Evolutionary conservation across 2,113 vertebrate species (phyloP), one percentile per base, ranked within the genome.

Genomic region (Ovibos moschatus): DNA sequence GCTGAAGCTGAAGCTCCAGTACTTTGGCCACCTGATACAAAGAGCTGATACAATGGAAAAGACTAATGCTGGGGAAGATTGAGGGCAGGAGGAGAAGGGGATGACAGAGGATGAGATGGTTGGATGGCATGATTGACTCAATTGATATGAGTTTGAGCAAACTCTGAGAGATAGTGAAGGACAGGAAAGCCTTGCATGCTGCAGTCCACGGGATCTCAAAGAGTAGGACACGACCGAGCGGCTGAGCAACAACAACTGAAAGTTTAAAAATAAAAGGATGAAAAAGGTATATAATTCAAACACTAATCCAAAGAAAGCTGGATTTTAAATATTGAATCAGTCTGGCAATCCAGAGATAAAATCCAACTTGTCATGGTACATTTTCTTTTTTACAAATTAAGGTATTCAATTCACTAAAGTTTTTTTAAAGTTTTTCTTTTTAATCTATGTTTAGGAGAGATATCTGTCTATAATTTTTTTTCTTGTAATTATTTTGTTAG

Each of bases 211-310:
- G 23, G 12, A 25, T 76, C 36, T 40, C 71, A 76, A 76, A 27
- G 36, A 43, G 71, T 27, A 40, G 1, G 23, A 76, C 36, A 27
- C 1, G 3, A 43, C 36, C 14, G 36, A 76, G 71, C 0, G 0
- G 27, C 71, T 43, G 71, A 74, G 71, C n/a, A 25, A 74, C n/a
- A 25, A 74, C n/a, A 36, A 50, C 11, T 33, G 27, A 27, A 47
- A 57, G 17, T 90, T 85, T 47, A 86, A 57, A 94, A 33, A 57
- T 33, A 55, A 62, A 78, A 57, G 13, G 33, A 89, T 13, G 9
- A 53, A 78, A 64, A 33, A 23, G 2, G 33, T 30, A 78, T n/a
- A 62, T 43, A 47, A 78, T 62, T n/a, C 33, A 85, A 89, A 85
- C 25, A 64, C 7, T 47, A 47, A 78, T 93, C 64, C 47, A 33